Percentiles rank a stretch among this genome's conserved stretches.
Evolutionary conservation across 35 echinoderm and acorn worm genomes (phyloP).

Genomic region (Hemicentrotus pulcherrimus): DNA sequence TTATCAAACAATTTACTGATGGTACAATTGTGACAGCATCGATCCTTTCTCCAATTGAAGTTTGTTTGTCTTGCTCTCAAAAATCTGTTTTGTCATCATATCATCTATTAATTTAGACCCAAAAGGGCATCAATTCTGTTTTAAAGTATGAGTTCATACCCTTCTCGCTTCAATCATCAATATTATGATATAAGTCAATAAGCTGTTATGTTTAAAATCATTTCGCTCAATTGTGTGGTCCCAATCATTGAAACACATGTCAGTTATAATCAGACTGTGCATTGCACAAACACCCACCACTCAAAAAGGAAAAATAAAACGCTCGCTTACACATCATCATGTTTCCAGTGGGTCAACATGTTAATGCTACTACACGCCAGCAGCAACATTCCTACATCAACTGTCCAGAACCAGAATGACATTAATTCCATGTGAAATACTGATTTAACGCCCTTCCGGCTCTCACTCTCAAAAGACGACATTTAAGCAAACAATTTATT

Average conservation of each 20-base stretch:
- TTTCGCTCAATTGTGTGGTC: not conserved
- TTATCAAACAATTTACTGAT: too few relatives aligned
- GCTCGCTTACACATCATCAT: not conserved
- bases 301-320: not conserved
- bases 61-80: too few relatives aligned
- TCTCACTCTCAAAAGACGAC: not conserved
- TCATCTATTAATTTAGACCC: too few relatives aligned
- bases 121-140: too few relatives aligned
- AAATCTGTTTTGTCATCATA: too few relatives aligned
- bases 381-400: slow-evolving; percentile 1
- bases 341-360: not conserved
- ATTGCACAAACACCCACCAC: not conserved
- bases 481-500: not conserved
- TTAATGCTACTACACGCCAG: not conserved
- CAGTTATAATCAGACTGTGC: not conserved
- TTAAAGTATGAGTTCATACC: too few relatives aligned
- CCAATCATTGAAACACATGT: not conserved
- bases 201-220: not conserved
- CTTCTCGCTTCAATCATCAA: too few relatives aligned
- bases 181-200: too few relatives aligned
- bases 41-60: too few relatives aligned
- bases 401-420: not conserved
- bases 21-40: too few relatives aligned
- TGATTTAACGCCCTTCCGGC: not conserved
- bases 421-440: not conserved